Conservation (phyloP, 2,797 vertebrate genomes). For the Cossypha caffra region DNA sequence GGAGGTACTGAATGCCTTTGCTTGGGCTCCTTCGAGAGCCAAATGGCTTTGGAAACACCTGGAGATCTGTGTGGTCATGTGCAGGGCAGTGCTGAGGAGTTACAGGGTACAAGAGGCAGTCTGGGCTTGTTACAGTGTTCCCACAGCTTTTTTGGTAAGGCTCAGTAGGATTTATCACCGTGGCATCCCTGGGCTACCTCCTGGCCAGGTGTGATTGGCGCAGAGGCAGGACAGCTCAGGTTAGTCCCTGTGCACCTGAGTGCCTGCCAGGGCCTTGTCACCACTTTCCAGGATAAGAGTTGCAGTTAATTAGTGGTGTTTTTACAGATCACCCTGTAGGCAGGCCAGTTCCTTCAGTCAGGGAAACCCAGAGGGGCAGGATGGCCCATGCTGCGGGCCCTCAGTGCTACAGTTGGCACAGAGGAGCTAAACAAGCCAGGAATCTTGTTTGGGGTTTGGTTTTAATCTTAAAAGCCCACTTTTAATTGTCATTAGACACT, state of each 20-base stretch:
- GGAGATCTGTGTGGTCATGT: not conserved
- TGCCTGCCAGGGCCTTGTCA: not conserved
- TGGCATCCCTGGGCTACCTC: not conserved
- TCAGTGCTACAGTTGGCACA: not conserved
- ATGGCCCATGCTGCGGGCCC: not conserved
- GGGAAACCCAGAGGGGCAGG: not conserved
- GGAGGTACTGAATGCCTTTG: not conserved
- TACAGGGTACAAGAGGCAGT: not conserved
- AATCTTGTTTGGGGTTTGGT: not conserved
- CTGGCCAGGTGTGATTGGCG: not conserved
- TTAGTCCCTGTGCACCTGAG: not conserved
- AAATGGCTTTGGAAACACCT: not conserved
- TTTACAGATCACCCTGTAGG: not conserved
- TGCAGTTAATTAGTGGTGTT: constrained; percentile 1
- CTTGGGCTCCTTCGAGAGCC: not conserved
- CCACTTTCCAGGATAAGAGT: constrained; percentile 27
- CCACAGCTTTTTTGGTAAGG: not conserved
- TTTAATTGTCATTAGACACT: not conserved
- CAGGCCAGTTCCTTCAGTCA: not conserved
- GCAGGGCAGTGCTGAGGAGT: not conserved
- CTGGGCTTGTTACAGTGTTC: not conserved
- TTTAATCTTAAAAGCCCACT: not conserved
- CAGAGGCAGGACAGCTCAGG: not conserved
- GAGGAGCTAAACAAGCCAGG: not conserved
- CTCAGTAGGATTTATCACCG: not conserved